Base-by-base conservation (phyloP, 2,797 vertebrate species). In the Vipera ursinii region DNA sequence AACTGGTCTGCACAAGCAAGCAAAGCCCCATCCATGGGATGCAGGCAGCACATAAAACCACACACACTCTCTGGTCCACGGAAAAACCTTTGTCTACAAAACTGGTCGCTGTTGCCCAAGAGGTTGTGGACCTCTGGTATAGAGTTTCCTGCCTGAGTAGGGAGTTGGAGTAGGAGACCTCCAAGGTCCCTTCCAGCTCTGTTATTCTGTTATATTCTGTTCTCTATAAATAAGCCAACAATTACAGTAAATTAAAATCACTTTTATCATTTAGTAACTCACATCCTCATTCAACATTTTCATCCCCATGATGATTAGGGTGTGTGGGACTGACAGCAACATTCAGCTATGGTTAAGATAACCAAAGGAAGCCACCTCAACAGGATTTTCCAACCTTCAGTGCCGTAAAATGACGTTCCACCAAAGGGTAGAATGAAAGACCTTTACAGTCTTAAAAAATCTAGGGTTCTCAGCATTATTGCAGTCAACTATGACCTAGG, bases 161-260 rank as follows among this genome's bases (percentile, higher is more conserved):
- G 51, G 51, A 7, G 51, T 9, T 53, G 51, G 51, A 53, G 1
- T 53, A 53, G 51, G 8, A 53, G 51, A 53, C 51, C 51, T 53
- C 51, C 51, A 53, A 53, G 8, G 8, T 53, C 51, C 51, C 8
- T 53, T 53, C 51, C 51, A 53, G 51, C 8, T 53, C 51, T 53
- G 0, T 53, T 53, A 53, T 53, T 53, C 51, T 53, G 51, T 53
- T 53, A 53, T 53, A 53, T 53, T 53, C 51, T 53, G 51, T 53
- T 53, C 51, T 53, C 92, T 73, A 24, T 2, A 9, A 55, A 10
- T 90, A 94, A 94, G 94, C 91, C 89, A 93, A 20, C 89, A 89
- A 89, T 95, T 91, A 92, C 78, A 86, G 89, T 91, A 96, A 92
- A 95, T 94, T 93, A 94, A 92, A 96, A 95, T 90, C 93, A 94